phyloP scores from a whole-genome alignment of 2,113 vertebrate genomes.

The Coregonus clupeaformis region DNA sequence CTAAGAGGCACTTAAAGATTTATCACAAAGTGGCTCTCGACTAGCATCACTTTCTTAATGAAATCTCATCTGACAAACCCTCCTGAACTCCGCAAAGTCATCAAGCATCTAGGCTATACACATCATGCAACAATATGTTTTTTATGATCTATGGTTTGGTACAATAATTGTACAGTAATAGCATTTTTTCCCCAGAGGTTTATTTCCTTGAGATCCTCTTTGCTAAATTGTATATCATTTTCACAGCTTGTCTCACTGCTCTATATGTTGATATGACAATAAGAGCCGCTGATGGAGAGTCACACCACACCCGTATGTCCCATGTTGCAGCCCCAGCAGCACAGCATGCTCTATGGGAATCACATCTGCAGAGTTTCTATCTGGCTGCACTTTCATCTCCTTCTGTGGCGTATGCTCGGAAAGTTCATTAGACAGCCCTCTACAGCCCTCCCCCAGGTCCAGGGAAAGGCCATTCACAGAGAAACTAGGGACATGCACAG shows the following conservation, averaged over 20 bases:
- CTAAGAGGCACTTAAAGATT: constrained; percentile 53
- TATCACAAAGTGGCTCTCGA: constrained; percentile 46
- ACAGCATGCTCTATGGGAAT: not conserved
- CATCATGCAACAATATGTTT: too few relatives aligned
- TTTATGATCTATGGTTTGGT: too few relatives aligned
- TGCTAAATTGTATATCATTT: constrained; percentile 35
- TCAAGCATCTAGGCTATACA: too few relatives aligned
- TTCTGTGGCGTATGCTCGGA: constrained; percentile 14
- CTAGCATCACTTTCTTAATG: constrained; percentile 34
- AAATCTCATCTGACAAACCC: constrained; percentile 46
- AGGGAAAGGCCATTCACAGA: constrained; percentile 28
- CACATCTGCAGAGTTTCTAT: not conserved
- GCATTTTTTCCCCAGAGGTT: too few relatives aligned
- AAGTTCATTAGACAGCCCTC: constrained; percentile 16
- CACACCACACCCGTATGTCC: constrained; percentile 15
- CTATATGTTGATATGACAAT: not conserved
- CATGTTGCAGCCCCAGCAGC: not conserved
- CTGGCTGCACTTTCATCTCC: not conserved
- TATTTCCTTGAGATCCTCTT: too few relatives aligned
- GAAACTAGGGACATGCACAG: constrained; percentile 28
- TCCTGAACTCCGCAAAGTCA: constrained; percentile 7
- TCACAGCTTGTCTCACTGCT: constrained; percentile 39
- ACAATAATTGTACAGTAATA: too few relatives aligned
- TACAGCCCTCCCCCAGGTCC: constrained; percentile 15
- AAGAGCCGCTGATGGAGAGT: constrained; percentile 10